Base-by-base conservation (phyloP, 2,888 invertebrate genomes). In the Drosophila kanekoi region DNA sequence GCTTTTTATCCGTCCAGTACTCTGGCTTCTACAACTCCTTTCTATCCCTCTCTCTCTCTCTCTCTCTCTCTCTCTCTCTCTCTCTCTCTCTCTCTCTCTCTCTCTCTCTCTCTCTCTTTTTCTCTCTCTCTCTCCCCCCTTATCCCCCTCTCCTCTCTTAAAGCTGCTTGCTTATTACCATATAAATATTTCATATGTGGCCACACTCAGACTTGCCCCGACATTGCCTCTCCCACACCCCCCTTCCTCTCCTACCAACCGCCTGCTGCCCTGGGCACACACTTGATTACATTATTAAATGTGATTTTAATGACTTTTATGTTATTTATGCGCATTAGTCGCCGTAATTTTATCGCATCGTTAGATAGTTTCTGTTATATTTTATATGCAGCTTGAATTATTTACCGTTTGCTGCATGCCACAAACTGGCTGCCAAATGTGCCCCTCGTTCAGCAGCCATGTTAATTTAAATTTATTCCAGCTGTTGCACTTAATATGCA, bases 271-370 rank as follows among this genome's bases (percentile, higher is more conserved):
- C 9, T 10, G 4, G 11, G n/a, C 23, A 41, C 45, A 23, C 48
- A 49, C 45, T 63, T 62, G 63, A 62, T 64, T 52, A 53, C 64
- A 72, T 66, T 75, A 79, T 84, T 77, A 86, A 88, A 84, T 84
- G 89, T 67, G 83, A 77, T 86, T 88, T 88, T 86, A 84, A 84
- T 84, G 89, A 72, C 80, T 67, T 61, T 66, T 52, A 40, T 56
- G 77, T 51, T 65, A 65, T 68, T 70, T 64, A 54, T 68, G 60
- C 51, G 44, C 66, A 65, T 74, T 56, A 72, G 72, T 32, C 47
- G 40, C 23, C 9, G 45, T n/a, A 33, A 59, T 62, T 44, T 43
- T 54, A 75, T 72, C 49, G 44, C 28, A 45, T 33, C 6, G 32
- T 14, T 11, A 41, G 35, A 45, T 40, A 41, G 14, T 53, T 52